phyloP scores from a whole-genome alignment of 2,888 invertebrate genomes.

The Sesia bembeciformis region DNA sequence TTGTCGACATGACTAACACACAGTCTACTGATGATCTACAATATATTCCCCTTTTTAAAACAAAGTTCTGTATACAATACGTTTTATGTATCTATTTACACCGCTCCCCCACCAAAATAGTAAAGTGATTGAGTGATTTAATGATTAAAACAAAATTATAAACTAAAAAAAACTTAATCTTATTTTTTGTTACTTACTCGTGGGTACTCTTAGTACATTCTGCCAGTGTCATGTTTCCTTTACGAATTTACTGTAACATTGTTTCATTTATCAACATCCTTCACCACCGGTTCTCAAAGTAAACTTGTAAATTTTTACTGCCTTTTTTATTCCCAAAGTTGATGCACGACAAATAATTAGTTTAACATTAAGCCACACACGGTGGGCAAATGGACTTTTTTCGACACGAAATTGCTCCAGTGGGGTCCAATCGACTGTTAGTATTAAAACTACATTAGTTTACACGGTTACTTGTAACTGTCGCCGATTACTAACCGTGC shows the following conservation, averaged over 20 bases:
- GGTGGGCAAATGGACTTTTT: conserved; percentile 52
- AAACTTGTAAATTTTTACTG: conserved; percentile 1
- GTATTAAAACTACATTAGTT: conserved; percentile 66
- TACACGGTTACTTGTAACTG: conserved; percentile 3
- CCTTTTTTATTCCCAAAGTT: conserved; percentile 15
- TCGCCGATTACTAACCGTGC: background rate
- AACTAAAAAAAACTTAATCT: no score
- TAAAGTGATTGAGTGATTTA: no score
- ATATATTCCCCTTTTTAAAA: no score
- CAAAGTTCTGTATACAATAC: no score
- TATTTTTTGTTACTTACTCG: no score
- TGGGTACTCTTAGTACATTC: no score
- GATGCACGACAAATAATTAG: conserved; percentile 45
- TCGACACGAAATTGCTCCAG: conserved; percentile 46
- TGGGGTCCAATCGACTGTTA: conserved; percentile 17
- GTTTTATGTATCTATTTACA: no score
- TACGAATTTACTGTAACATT: background rate
- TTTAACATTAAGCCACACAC: conserved; percentile 55
- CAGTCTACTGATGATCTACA: no score
- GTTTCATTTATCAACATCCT: conserved; percentile 4
- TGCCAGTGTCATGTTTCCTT: no score
- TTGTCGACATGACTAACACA: no score
- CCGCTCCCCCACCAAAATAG: no score
- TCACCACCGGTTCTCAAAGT: conserved; percentile 2
- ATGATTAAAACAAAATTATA: no score